Conservation (phyloP, 2,797 vertebrate genomes). For the Aldrovandia affinis region DNA sequence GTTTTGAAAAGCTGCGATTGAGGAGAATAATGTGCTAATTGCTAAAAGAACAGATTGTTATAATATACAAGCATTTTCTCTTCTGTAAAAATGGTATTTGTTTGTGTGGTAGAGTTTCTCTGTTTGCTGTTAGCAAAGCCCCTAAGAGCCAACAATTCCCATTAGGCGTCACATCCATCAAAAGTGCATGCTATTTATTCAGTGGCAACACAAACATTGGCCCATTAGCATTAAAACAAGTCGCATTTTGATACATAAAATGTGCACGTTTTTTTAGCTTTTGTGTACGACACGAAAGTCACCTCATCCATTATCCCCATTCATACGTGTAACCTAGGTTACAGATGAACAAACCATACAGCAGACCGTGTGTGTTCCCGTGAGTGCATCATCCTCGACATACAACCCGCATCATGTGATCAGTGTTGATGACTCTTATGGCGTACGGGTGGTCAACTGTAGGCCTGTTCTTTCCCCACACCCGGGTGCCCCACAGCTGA, state of each 20-base stretch:
- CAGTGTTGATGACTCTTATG: slow-evolving; percentile 15
- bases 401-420: slow-evolving; percentile 12
- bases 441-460: neutral
- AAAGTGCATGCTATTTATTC: neutral
- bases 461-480: neutral
- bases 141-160: neutral
- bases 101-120: neutral
- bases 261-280: neutral
- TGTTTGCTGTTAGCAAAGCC: neutral
- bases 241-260: neutral
- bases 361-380: neutral
- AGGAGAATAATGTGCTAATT: neutral
- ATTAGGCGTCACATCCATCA: neutral
- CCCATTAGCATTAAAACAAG: neutral
- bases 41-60: neutral
- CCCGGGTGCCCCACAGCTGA: neutral
- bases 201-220: neutral
- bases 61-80: neutral
- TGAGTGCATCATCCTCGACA: neutral
- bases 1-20: neutral
- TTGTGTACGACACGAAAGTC: neutral
- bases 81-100: neutral
- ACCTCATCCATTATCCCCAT: slow-evolving; percentile 11
- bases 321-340: neutral
- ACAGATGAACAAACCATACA: neutral